These are phyloP conservation scores for Dichetophora obliterata DNA, from an alignment of 2,888 invertebrate species.

Conservation along the genomic window DNA sequence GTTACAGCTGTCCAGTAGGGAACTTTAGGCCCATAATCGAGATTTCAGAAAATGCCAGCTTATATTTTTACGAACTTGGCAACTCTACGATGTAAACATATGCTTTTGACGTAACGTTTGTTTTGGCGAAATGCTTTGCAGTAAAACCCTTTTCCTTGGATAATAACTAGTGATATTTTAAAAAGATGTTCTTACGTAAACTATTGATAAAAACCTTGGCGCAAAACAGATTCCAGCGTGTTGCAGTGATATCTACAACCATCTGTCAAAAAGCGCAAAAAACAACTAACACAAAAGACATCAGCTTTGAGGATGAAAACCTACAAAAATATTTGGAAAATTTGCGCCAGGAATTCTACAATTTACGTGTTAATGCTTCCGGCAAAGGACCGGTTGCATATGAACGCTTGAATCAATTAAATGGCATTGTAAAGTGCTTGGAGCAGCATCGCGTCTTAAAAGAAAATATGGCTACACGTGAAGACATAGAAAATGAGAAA, in stretches of 20 bases:
- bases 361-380: conserved; percentile 65
- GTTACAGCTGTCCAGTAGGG: no score
- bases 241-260: not conserved
- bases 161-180: not conserved
- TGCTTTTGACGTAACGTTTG: not conserved
- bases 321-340: conserved; percentile 73
- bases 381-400: conserved; percentile 50
- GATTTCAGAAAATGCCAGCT: no score
- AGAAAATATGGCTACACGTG: conserved; percentile 75
- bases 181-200: conserved; percentile 27
- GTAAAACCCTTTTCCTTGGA: conserved; percentile 38
- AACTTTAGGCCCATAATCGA: no score
- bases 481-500: conserved; percentile 75
- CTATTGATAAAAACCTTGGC: not conserved
- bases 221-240: conserved; percentile 5
- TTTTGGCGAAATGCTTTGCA: not conserved
- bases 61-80: no score
- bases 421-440: conserved; percentile 74
- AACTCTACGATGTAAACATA: not conserved
- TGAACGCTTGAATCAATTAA: conserved; percentile 59
- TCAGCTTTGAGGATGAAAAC: conserved; percentile 58
- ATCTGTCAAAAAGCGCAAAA: not conserved
- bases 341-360: conserved; percentile 73
- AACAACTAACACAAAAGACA: not conserved
- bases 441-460: conserved; percentile 73